Base-by-base conservation (phyloP, 1,140 invertebrate genomes). In the Panulirus ornatus region DNA sequence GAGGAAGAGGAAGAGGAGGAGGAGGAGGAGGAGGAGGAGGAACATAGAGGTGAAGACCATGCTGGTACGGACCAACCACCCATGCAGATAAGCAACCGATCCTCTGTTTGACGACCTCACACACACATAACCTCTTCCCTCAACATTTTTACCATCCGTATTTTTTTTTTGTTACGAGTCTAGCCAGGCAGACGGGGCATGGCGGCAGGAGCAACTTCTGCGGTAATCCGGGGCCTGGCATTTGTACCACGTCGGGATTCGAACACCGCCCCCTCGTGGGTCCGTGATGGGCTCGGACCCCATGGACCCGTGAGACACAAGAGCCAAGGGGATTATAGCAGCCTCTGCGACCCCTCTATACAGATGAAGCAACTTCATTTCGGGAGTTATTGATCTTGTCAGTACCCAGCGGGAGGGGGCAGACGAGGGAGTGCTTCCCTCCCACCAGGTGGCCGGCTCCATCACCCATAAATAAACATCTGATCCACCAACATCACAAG, bases 281-380 rank as follows among this genome's bases (percentile, higher is more conserved):
- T 19, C 8, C 8, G 51, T 47, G 8, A 54, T 8, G 16, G n/a
- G 30, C 58, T 27, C n/a, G n/a, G 30, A 19, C 51, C 16, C 51
- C n/a, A n/a, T n/a, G n/a, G n/a, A n/a, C n/a, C n/a, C n/a, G n/a
- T n/a, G n/a, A n/a, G n/a, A n/a, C n/a, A n/a, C n/a, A n/a, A n/a
- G n/a, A n/a, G n/a, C n/a, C n/a, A n/a, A n/a, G 51, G n/a, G 58
- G 58, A 66, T 66, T 66, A 66, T 6, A 19, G 54, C 54, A 22
- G 54, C 11, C 58, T 27, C 22, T 27, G 3, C 58, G n/a, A 27
- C 27, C 58, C 51, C 51, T 58, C 19, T 22, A 58, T 27, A 30
- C n/a, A 66, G n/a, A 66, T 66, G 58, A 66, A 27, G 58, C 58
- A 66, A 66, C 58, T 66, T 66, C 58, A 66, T 66, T 66, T 30